These are phyloP conservation scores for Crocallis elinguaria DNA, from an alignment of 2,888 invertebrate species.

Conservation along the genomic window DNA sequence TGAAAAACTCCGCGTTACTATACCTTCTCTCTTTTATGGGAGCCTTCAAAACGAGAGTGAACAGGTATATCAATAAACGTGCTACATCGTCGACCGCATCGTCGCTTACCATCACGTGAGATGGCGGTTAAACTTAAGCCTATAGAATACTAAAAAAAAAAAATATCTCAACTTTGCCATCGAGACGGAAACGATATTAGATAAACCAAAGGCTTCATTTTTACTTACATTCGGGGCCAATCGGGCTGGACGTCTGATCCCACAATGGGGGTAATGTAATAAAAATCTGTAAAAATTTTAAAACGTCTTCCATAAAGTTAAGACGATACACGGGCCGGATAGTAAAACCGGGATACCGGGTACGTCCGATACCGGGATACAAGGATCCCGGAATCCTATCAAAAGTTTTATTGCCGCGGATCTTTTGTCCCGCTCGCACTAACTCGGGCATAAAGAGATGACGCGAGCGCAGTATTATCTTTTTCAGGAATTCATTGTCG, in stretches of 20 bases:
- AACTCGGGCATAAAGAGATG: conserved; percentile 71
- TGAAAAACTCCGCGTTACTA: no score
- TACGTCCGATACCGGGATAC: conserved; percentile 79
- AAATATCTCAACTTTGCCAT: neutral
- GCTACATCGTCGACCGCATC: neutral
- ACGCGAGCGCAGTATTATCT: conserved; percentile 70
- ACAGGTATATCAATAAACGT: no score
- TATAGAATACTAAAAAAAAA: no score
- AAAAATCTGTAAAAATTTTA: conserved; percentile 70
- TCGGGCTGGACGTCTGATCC: conserved; percentile 45
- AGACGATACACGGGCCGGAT: conserved; percentile 67
- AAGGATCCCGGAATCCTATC: conserved; percentile 78
- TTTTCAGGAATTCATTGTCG: conserved; percentile 84
- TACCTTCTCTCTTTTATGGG: no score
- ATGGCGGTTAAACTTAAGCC: no score
- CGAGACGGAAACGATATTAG: neutral
- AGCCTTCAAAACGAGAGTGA: no score
- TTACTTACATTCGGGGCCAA: conserved; percentile 44
- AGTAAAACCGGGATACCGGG: conserved; percentile 75
- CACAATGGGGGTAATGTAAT: conserved; percentile 55
- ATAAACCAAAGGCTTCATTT: neutral
- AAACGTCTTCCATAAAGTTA: conserved; percentile 68
- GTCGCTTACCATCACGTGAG: no score
- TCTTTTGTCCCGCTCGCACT: conserved; percentile 72
- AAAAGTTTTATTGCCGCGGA: conserved; percentile 77